phyloP scores from a whole-genome alignment of 2,888 invertebrate species.

The Arctia plantaginis region DNA sequence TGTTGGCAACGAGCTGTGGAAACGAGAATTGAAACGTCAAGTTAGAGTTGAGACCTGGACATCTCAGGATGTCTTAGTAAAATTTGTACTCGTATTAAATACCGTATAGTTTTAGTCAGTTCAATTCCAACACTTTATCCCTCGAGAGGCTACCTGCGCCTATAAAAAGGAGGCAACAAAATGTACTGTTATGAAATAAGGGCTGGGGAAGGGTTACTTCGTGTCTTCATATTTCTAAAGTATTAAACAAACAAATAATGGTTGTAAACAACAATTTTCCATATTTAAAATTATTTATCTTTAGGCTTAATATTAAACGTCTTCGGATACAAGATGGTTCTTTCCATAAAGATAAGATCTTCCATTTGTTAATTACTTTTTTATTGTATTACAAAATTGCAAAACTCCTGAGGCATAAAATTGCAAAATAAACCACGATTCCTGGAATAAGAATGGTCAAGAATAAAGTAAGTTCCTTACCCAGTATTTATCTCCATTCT shows the following conservation, averaged over 20 bases:
- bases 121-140: not conserved
- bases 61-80: not conserved
- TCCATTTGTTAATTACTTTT: not conserved
- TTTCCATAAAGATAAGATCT: too few relatives aligned
- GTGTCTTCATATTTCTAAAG: too few relatives aligned
- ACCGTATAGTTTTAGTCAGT: not conserved
- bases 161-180: too few relatives aligned
- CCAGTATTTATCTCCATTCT: constrained; percentile 92
- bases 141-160: not conserved
- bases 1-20: constrained; percentile 95
- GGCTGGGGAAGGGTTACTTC: too few relatives aligned
- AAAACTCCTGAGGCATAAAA: not conserved
- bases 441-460: not conserved
- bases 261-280: too few relatives aligned
- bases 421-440: not conserved
- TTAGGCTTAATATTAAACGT: too few relatives aligned
- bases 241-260: too few relatives aligned
- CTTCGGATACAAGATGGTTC: too few relatives aligned
- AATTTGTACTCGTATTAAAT: not conserved
- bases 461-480: constrained; percentile 80
- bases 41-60: not conserved
- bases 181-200: not conserved
- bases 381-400: not conserved
- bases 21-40: not conserved
- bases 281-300: too few relatives aligned